Conservation (phyloP, 2,797 vertebrate genomes). For the Sebastes flavidus region DNA sequence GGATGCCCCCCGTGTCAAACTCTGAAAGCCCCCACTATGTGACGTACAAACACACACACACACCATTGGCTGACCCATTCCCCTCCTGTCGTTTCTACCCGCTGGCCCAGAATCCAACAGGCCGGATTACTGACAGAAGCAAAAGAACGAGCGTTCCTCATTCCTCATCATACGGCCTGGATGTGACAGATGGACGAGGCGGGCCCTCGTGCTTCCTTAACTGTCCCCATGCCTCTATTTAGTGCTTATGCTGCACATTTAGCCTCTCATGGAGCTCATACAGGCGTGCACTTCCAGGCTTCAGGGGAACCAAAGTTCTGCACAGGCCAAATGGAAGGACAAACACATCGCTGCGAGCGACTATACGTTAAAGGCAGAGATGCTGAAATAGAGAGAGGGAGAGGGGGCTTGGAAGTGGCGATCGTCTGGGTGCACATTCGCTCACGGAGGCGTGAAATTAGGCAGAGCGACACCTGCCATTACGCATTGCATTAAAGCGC, state of each 20-base stretch:
- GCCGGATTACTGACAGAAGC: conserved; percentile 40
- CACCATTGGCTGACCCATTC: background rate
- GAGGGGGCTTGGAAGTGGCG: conserved; percentile 52
- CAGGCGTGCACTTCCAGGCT: conserved; percentile 29
- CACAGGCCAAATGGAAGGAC: conserved; percentile 51
- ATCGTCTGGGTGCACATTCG: conserved; percentile 72
- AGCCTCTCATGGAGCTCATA: conserved; percentile 28
- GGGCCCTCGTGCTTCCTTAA: conserved; percentile 42
- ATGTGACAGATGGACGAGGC: conserved; percentile 68
- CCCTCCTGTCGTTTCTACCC: conserved; percentile 1
- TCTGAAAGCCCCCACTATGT: conserved; percentile 23
- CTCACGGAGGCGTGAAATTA: conserved; percentile 81
- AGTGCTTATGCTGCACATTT: conserved; percentile 63
- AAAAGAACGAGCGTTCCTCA: conserved; percentile 38
- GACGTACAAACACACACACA: conserved; percentile 4
- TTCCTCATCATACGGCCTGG: conserved; percentile 34
- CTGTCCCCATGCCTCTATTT: conserved; percentile 46
- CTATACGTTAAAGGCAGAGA: conserved; percentile 44
- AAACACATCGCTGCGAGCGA: conserved; percentile 30
- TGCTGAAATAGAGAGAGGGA: conserved; percentile 18
- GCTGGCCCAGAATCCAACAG: conserved; percentile 30
- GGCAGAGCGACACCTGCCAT: conserved; percentile 80
- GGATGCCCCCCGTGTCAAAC: conserved; percentile 46
- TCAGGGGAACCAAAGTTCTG: conserved; percentile 33
- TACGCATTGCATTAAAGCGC: conserved; percentile 69